A percentile compares a stretch with the other conserved stretches of the same genome.
Evolutionary conservation across 2,797 vertebrate species (phyloP).

Genomic region (Anguilla obscura): DNA sequence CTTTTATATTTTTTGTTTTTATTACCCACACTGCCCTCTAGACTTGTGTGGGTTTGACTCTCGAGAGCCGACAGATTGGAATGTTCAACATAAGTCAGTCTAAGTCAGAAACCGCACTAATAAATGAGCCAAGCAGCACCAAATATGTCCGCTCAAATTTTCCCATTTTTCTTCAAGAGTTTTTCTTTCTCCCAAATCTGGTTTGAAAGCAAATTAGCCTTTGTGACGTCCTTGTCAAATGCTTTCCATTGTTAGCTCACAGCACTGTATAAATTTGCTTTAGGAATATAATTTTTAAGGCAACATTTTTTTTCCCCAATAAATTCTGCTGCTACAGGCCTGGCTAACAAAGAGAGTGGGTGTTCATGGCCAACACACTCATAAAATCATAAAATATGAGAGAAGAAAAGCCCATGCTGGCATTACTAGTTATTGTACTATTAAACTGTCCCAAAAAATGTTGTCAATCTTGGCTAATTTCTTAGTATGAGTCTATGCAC

Average conservation of each 20-base stretch:
- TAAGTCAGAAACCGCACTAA: background rate
- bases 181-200: background rate
- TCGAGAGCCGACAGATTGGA: background rate
- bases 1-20: background rate
- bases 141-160: background rate
- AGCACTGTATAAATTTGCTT: background rate
- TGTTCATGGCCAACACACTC: background rate
- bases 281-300: background rate
- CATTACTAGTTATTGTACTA: background rate
- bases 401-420: background rate
- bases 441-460: background rate
- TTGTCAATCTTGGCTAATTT: background rate
- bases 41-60: background rate
- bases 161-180: background rate
- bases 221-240: conserved; percentile 2
- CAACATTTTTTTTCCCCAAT: background rate
- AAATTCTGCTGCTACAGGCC: background rate
- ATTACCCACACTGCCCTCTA: background rate
- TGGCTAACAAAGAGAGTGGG: background rate
- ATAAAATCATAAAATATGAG: background rate
- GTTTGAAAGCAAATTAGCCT: background rate
- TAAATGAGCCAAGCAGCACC: background rate
- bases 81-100: background rate
- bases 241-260: background rate
- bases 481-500: background rate